phyloP scores from a whole-genome alignment of 2,113 vertebrate genomes.

The Elanoides forficatus region DNA sequence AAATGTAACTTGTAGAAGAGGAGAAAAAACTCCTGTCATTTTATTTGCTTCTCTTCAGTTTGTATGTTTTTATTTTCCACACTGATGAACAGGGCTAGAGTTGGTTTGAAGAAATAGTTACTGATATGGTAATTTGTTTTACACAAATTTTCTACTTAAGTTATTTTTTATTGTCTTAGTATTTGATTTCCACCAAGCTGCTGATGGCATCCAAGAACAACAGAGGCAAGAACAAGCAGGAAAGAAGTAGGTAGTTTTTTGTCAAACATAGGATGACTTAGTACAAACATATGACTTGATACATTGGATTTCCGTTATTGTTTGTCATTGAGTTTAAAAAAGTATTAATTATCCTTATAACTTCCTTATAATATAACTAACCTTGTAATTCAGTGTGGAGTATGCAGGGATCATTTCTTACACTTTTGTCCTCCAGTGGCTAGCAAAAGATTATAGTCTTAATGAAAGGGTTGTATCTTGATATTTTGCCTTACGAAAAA shows the following conservation, averaged over 20 bases:
- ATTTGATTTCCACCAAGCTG: conserved; percentile 99
- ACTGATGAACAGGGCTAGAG: background rate
- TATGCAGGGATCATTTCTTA: background rate
- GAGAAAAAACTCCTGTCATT: background rate
- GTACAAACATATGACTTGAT: background rate
- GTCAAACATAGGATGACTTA: background rate
- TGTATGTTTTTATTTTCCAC: background rate
- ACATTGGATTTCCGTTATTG: background rate
- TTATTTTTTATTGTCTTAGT: conserved; percentile 80
- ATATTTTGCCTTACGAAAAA: background rate
- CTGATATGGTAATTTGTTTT: background rate
- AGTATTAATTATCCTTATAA: background rate
- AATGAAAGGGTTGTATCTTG: background rate
- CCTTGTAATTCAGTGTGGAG: background rate
- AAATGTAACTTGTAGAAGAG: background rate
- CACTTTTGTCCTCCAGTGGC: background rate
- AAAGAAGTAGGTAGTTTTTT: conserved; percentile 85
- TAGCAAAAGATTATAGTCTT: background rate
- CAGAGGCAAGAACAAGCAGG: conserved; percentile 96
- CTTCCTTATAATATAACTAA: background rate
- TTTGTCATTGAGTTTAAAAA: background rate
- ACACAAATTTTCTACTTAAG: background rate
- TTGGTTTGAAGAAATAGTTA: background rate
- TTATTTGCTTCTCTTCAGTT: background rate
- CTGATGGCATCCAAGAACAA: conserved; percentile 95